Evolutionary conservation across 2,113 vertebrate species (phyloP).

Genomic region (Carlito syrichta): DNA sequence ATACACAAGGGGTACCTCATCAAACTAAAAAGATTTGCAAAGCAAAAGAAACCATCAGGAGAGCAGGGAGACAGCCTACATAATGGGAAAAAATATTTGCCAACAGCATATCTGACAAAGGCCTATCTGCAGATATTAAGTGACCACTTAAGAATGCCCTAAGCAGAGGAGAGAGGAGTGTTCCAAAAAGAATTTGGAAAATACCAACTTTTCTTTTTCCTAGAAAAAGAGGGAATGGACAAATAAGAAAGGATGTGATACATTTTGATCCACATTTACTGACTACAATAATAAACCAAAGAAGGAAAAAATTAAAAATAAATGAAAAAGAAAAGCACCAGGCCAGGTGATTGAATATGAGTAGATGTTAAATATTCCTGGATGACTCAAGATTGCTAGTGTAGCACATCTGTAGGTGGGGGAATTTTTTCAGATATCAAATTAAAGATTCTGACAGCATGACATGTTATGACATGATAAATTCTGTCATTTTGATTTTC

Average conservation of each 20-base stretch:
- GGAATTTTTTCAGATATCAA: slow-evolving; percentile 22
- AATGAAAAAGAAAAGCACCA: not conserved
- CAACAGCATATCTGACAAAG: no score
- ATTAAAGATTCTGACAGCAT: slow-evolving; percentile 70
- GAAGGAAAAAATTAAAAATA: slow-evolving; percentile 14
- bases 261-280: not conserved
- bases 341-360: slow-evolving; percentile 19
- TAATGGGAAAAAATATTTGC: no score
- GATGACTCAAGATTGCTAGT: slow-evolving; percentile 60
- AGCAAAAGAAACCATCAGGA: no score
- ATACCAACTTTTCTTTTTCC: not conserved
- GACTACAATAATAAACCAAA: not conserved
- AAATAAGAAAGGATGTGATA: not conserved
- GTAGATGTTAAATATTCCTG: slow-evolving; percentile 43
- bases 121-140: not conserved
- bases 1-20: no score
- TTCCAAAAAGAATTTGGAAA: not conserved
- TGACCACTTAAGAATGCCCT: not conserved
- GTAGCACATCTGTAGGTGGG: slow-evolving; percentile 64
- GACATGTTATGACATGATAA: slow-evolving; percentile 68
- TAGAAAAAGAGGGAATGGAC: not conserved
- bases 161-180: not conserved
- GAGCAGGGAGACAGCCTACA: no score
- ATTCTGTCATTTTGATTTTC: slow-evolving; percentile 61
- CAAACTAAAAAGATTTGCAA: no score